Conservation (phyloP, 2,888 invertebrate genomes). For the Lomographa bimaculata region DNA sequence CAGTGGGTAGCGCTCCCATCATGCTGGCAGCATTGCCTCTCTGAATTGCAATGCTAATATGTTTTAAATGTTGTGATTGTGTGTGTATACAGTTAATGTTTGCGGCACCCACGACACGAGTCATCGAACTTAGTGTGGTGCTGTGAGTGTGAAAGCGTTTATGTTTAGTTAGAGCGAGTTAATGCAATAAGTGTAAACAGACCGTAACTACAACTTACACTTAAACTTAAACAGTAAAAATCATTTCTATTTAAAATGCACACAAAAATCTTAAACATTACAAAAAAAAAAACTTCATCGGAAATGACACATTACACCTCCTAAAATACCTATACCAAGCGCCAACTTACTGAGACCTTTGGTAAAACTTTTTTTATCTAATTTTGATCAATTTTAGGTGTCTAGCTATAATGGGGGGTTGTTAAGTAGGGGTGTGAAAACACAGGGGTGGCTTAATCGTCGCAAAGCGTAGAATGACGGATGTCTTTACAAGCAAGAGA, state of each 20-base stretch:
- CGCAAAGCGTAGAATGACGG: conserved; percentile 70
- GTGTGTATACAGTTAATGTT: too few relatives aligned
- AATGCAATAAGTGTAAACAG: conserved; percentile 31
- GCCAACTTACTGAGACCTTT: conserved; percentile 36
- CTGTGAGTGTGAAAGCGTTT: too few relatives aligned
- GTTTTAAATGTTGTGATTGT: too few relatives aligned
- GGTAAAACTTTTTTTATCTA: background rate
- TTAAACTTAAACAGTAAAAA: conserved; percentile 32
- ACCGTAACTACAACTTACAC: conserved; percentile 33
- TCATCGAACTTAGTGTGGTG: too few relatives aligned
- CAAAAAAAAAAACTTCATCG: too few relatives aligned
- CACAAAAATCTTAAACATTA: too few relatives aligned
- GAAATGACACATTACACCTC: conserved; percentile 74
- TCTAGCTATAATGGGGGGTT: conserved; percentile 42
- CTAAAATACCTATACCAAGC: conserved; percentile 33
- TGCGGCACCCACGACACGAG: too few relatives aligned
- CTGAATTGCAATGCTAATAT: too few relatives aligned
- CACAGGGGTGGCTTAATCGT: conserved; percentile 61
- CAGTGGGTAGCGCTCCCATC: too few relatives aligned
- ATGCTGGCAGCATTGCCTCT: too few relatives aligned
- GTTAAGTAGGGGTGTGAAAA: conserved; percentile 53
- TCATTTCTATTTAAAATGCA: conserved; percentile 32
- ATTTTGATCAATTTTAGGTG: conserved; percentile 12
- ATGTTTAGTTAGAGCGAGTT: too few relatives aligned
- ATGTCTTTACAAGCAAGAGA: conserved; percentile 76